These are phyloP conservation scores for Drosophila mauritiana DNA, from an alignment of 1,140 invertebrate species.

Conservation along the genomic window DNA sequence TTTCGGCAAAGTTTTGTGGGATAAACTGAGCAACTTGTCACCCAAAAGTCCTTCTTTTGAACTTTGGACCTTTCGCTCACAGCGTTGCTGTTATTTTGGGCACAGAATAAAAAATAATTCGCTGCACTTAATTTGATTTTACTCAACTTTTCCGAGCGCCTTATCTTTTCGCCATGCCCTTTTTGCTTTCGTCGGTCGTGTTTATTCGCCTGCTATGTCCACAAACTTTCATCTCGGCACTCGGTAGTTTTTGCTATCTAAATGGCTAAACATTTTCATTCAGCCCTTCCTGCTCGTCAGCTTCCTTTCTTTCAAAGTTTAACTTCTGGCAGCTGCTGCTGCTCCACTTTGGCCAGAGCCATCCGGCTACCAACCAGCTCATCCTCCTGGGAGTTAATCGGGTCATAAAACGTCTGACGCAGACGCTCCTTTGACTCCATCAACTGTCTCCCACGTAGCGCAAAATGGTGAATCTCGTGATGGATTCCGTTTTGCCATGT, in stretches of 20 bases:
- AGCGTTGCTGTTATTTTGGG: neutral
- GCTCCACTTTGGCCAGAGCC: conserved; percentile 36
- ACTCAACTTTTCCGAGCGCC: conserved; percentile 20
- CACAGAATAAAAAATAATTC: neutral
- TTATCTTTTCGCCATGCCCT: neutral
- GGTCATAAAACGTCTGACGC: conserved; percentile 64
- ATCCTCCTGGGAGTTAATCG: conserved; percentile 45
- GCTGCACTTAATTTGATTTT: conserved; percentile 62
- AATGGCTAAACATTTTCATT: conserved; percentile 60
- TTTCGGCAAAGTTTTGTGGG: too few species aligned
- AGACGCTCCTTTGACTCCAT: conserved; percentile 36
- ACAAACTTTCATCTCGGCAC: conserved; percentile 48
- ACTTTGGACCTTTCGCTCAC: too few species aligned
- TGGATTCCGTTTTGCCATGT: conserved; percentile 14
- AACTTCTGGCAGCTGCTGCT: conserved; percentile 14
- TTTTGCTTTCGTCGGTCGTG: neutral
- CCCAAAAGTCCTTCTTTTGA: too few species aligned
- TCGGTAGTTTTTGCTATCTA: conserved; percentile 42
- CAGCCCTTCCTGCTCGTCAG: conserved; percentile 32
- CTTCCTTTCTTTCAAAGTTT: neutral
- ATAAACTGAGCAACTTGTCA: neutral
- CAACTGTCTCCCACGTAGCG: neutral
- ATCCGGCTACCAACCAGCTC: neutral
- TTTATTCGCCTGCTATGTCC: conserved; percentile 29
- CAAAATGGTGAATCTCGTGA: conserved; percentile 18